Conservation (phyloP, 2,888 invertebrate genomes). For the Drosophila atroscutellata region DNA sequence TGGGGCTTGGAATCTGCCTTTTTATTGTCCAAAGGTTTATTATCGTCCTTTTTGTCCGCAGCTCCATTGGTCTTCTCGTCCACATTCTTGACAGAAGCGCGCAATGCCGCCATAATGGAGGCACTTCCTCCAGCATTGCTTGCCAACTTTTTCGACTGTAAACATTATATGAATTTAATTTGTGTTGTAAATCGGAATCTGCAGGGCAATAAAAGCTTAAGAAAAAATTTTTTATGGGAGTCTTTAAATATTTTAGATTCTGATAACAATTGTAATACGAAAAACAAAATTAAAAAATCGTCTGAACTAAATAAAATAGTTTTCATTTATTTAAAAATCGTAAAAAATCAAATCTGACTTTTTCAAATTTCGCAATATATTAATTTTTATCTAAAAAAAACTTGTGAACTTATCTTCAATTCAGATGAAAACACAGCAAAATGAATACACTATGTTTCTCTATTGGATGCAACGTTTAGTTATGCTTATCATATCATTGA, state of each 20-base stretch:
- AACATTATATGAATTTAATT: not conserved
- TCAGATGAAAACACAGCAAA: not conserved
- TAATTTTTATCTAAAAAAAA: too few relatives aligned
- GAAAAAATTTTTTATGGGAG: not conserved
- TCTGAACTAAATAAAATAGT: not conserved
- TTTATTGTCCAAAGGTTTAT: conserved; percentile 38
- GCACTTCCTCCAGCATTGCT: conserved; percentile 10
- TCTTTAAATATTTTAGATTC: not conserved
- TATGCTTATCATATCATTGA: not conserved
- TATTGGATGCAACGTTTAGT: not conserved
- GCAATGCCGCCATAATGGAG: conserved; percentile 58
- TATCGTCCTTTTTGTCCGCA: conserved; percentile 24
- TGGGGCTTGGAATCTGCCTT: conserved; percentile 40
- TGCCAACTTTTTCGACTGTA: conserved; percentile 52
- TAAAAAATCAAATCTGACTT: not conserved
- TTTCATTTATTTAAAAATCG: not conserved
- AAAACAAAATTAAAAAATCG: not conserved
- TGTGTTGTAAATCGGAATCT: not conserved
- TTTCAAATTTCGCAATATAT: too few relatives aligned
- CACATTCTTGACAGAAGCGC: conserved; percentile 65
- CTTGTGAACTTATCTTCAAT: not conserved
- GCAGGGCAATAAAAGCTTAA: not conserved
- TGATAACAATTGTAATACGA: too few relatives aligned
- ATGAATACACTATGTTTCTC: not conserved
- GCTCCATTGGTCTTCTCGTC: conserved; percentile 43